Conservation (phyloP, 2,113 vertebrate species). For the Coryphaenoides rupestris region DNA sequence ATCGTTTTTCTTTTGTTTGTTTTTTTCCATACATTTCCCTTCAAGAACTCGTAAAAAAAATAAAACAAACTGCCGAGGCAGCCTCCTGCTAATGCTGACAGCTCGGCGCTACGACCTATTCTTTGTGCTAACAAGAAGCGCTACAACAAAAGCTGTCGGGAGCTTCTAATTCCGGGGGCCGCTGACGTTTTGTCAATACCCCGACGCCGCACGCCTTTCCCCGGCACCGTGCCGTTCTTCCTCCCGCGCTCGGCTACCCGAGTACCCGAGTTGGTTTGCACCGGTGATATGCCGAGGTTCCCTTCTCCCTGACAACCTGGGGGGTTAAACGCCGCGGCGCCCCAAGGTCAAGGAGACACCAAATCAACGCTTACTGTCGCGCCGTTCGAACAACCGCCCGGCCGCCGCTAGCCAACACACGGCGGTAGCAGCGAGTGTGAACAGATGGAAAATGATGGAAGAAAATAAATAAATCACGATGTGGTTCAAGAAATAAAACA, state of each 20-base stretch:
- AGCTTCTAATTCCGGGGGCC: constrained; percentile 57
- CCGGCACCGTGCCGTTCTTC: constrained; percentile 45
- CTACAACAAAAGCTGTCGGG: constrained; percentile 44
- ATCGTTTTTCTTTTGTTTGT: too few relatives aligned
- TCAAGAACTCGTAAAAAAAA: background rate
- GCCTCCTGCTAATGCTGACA: constrained; percentile 11
- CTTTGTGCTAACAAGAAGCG: constrained; percentile 30
- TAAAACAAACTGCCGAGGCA: constrained; percentile 2
- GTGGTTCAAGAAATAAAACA: too few relatives aligned
- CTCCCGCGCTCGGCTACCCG: constrained; percentile 25
- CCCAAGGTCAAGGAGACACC: background rate
- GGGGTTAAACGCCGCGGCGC: too few relatives aligned
- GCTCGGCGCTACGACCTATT: constrained; percentile 27
- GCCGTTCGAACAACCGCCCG: too few relatives aligned
- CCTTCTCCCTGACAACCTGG: too few relatives aligned
- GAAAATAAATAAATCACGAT: too few relatives aligned
- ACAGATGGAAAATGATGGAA: too few relatives aligned
- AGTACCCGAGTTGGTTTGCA: constrained; percentile 35
- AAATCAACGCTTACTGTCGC: background rate
- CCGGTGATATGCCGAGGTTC: constrained; percentile 7
- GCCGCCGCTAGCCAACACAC: too few relatives aligned
- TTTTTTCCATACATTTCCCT: too few relatives aligned
- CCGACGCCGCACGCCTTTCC: constrained; percentile 41
- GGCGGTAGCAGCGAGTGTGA: too few relatives aligned
- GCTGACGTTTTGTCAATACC: constrained; percentile 66